Evolutionary conservation across 2,888 invertebrate species (phyloP), one percentile per base, ranked within the genome.

Genomic region (Nomada fabriciana): DNA sequence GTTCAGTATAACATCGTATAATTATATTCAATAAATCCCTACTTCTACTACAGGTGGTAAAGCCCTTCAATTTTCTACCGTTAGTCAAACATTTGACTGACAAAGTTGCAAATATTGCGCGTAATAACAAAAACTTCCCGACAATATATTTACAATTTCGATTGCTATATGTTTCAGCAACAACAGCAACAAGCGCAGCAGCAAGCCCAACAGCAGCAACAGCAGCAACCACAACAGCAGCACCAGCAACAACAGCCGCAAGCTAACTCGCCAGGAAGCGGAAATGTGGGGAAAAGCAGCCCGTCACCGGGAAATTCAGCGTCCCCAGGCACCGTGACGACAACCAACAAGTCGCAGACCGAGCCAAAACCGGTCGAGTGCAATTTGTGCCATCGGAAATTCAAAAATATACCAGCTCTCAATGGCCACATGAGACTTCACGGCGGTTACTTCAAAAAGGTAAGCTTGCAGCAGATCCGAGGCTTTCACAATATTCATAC

Each of bases 381-480:
- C 94, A 98, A 98, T 94, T 95, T 99, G 81, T 99, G 99, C 94
- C 98, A 98, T 94, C 96, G 98, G 89, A 97, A 98, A 94, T 99
- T 99, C 95, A 99, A 99, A 95, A 99, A 99, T 94, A 97, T 98
- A 94, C 98, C 99, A 29, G 99, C 99, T 43, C 96, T 99, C 76
- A 99, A 99, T 94, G 99, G 99, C 11, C 99, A 99, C 93, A 99
- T 99, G 99, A 96, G 99, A 91, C 95, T 99, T 85, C 99, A 99
- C 94, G 99, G 99, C 61, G 99, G 99, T 76, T 99, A 98, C 94
- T 98, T 98, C 93, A 99, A 99, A 94, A 98, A 98, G 96, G 97
- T 97, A 94, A 89, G 61, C 42, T 0, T 25, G n/a, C 36, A 1
- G 7, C 13, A n/a, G 3, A 15, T 9, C 18, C 52, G 5, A 52